These are phyloP conservation scores for Pediacus dermestoides DNA, from an alignment of 2,888 invertebrate species.

Conservation along the genomic window DNA sequence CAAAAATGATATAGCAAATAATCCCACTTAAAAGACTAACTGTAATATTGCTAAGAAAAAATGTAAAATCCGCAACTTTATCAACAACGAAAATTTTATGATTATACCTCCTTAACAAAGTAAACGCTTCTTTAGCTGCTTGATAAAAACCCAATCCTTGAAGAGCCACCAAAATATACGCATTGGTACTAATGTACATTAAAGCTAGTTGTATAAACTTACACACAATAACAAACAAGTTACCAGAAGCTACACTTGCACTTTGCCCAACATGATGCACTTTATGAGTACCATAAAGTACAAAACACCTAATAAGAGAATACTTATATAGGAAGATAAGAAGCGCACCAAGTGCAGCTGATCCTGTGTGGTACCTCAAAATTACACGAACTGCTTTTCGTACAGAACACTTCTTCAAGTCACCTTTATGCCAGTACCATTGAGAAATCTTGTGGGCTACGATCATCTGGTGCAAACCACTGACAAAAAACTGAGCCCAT, in stretches of 20 bases:
- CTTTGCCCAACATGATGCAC: too few species aligned
- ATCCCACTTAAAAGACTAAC: neutral
- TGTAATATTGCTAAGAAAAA: neutral
- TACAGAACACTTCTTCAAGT: neutral
- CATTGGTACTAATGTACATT: conserved; percentile 2
- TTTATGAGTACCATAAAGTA: too few species aligned
- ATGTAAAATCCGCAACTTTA: neutral
- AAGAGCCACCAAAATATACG: neutral
- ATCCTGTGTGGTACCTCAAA: neutral
- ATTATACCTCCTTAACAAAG: neutral
- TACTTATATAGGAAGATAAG: neutral
- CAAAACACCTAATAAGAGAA: neutral
- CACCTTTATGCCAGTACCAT: neutral
- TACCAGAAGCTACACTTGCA: too few species aligned
- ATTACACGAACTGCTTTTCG: conserved; percentile 1
- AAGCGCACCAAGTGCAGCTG: neutral
- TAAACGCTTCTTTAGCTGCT: neutral
- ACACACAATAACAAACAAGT: too few species aligned
- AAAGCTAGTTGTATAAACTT: too few species aligned
- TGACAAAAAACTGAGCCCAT: neutral
- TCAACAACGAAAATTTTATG: neutral
- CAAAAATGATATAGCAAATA: neutral
- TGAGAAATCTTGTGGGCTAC: neutral
- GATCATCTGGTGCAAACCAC: neutral
- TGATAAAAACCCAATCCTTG: neutral